Evolutionary conservation across 2,797 vertebrate species (phyloP).

Genomic region (Protosalanx chinensis): DNA sequence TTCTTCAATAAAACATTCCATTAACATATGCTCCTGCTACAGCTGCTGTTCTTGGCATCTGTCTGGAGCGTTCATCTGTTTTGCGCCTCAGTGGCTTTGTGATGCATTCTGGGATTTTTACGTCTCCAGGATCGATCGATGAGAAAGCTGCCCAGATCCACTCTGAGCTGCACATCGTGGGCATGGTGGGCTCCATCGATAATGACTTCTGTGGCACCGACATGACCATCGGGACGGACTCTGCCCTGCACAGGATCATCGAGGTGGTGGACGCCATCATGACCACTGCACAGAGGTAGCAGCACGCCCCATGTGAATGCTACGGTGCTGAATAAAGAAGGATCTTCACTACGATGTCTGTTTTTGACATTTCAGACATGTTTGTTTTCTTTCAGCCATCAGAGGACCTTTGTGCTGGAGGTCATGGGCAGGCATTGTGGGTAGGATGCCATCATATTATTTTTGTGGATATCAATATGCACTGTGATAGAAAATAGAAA

Average conservation of each 20-base stretch:
- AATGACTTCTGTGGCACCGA: conserved; percentile 99
- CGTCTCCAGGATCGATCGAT: conserved; percentile 77
- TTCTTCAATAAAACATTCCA: neutral
- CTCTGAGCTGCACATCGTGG: conserved; percentile 90
- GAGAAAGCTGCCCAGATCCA: conserved; percentile 76
- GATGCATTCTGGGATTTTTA: neutral
- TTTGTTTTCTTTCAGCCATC: conserved; percentile 78
- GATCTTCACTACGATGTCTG: neutral
- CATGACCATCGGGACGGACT: conserved; percentile 99
- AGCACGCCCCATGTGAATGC: neutral
- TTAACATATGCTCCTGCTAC: neutral
- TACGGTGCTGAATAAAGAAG: neutral
- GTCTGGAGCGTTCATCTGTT: neutral
- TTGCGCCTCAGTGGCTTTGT: neutral
- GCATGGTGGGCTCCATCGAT: conserved; percentile 98
- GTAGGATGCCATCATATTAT: conserved; percentile 63
- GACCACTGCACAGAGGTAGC: conserved; percentile 70
- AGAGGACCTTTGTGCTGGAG: conserved; percentile 96
- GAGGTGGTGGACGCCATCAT: conserved; percentile 98
- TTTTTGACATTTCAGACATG: neutral
- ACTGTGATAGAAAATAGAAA: neutral
- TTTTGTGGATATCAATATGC: neutral
- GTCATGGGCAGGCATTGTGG: conserved; percentile 99
- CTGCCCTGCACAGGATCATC: conserved; percentile 96
- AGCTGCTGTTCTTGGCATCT: neutral